Conservation (phyloP, 2,797 vertebrate species). For the Rhyacichthys aspro region DNA sequence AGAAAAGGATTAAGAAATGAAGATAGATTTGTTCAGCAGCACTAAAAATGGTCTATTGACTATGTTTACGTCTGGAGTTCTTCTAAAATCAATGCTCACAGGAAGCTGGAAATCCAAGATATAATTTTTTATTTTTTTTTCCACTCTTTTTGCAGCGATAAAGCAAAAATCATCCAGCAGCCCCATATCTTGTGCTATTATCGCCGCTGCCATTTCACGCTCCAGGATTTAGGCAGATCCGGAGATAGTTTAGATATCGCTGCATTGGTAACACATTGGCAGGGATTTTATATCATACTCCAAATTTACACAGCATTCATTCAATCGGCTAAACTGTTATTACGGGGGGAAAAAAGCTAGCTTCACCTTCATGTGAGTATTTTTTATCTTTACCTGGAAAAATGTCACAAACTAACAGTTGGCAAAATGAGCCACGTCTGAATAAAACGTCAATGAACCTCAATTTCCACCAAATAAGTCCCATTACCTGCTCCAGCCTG, state of each 20-base stretch:
- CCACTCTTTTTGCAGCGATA: background rate
- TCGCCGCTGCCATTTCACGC: conserved; percentile 8
- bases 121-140: background rate
- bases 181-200: conserved; percentile 5
- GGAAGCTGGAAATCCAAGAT: background rate
- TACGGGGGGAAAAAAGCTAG: conserved; percentile 2
- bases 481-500: background rate
- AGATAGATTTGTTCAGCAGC: background rate
- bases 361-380: too few species aligned
- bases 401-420: too few species aligned
- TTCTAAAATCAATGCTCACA: conserved; percentile 1
- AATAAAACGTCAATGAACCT: conserved; percentile 42
- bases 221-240: background rate
- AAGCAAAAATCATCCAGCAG: conserved; percentile 2
- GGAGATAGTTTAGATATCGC: conserved; percentile 1
- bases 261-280: background rate
- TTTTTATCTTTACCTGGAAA: too few species aligned
- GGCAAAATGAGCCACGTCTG: conserved; percentile 12
- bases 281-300: background rate
- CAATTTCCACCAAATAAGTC: conserved; percentile 31
- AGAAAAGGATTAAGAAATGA: background rate
- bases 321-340: background rate
- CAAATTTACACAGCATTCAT: background rate
- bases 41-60: background rate
- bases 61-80: background rate